phyloP scores from a whole-genome alignment of 1,140 invertebrate genomes.

The Hetaerina americana region DNA sequence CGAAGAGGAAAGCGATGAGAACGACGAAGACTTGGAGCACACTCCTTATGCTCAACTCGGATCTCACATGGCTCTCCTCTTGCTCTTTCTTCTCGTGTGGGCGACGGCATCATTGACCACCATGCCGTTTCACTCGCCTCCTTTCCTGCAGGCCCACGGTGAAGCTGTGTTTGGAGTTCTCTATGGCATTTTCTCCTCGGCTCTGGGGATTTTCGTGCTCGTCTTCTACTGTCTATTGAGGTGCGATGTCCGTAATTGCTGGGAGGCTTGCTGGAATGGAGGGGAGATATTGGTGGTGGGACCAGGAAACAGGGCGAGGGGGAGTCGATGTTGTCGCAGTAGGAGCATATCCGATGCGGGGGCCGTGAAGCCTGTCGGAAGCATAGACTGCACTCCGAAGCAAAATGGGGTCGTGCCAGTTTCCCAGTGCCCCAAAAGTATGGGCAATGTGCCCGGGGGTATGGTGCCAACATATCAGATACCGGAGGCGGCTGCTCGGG shows the following conservation, averaged over 20 bases:
- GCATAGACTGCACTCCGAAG: conserved; percentile 27
- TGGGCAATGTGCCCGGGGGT: conserved; percentile 29
- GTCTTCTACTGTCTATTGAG: conserved; percentile 75
- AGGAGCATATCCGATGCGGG: conserved; percentile 49
- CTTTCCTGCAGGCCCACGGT: conserved; percentile 34
- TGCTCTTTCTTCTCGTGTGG: conserved; percentile 67
- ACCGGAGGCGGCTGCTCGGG: conserved; percentile 20
- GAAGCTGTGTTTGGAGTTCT: conserved; percentile 64
- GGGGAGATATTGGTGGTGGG: conserved; percentile 40
- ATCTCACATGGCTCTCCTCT: conserved; percentile 33
- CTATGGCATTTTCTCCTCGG: conserved; percentile 54
- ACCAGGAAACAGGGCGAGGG: conserved; percentile 31
- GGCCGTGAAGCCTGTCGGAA: conserved; percentile 27
- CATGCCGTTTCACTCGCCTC: conserved; percentile 23
- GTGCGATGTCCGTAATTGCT: conserved; percentile 63
- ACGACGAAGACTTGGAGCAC: conserved; percentile 67
- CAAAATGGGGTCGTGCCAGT: conserved; percentile 24
- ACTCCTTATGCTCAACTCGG: conserved; percentile 63
- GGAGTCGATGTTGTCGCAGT: conserved; percentile 45
- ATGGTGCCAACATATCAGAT: conserved; percentile 26
- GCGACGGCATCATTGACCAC: conserved; percentile 51
- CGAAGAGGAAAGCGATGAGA: conserved; percentile 27
- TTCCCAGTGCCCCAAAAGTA: conserved; percentile 23
- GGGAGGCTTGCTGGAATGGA: conserved; percentile 35
- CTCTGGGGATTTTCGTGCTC: conserved; percentile 68